phyloP scores from a whole-genome alignment of 2,888 invertebrate genomes.

The Slavum lentiscoides region DNA sequence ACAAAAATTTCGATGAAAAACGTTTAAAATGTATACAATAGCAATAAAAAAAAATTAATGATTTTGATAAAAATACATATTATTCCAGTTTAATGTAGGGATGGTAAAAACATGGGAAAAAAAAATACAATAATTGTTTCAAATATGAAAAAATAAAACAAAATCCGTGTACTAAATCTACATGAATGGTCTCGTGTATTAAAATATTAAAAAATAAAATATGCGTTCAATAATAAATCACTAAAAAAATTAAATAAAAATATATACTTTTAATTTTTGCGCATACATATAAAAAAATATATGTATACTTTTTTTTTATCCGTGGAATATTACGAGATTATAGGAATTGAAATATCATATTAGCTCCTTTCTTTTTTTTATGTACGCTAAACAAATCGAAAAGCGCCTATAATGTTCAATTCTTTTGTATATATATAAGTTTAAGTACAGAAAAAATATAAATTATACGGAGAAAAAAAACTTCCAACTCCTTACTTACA shows the following conservation, averaged over 20 bases:
- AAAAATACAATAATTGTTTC: slow-evolving; percentile 25
- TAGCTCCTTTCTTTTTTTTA: slow-evolving; percentile 6
- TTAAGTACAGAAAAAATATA: neutral
- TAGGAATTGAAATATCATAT: slow-evolving; percentile 12
- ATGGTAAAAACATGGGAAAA: slow-evolving; percentile 1
- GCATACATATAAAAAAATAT: slow-evolving; percentile 18
- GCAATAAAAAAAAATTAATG: slow-evolving; percentile 8
- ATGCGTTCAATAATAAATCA: slow-evolving; percentile 29
- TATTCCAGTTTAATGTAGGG: slow-evolving; percentile 20
- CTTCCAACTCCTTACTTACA: slow-evolving; percentile 7
- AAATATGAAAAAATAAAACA: neutral
- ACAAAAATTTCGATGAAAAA: slow-evolving; percentile 7
- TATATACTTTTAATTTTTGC: neutral
- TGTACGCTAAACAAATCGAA: slow-evolving; percentile 17
- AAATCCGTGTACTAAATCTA: neutral
- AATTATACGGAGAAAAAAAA: neutral
- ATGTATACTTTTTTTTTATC: slow-evolving; percentile 12
- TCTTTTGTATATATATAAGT: neutral
- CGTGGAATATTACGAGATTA: neutral
- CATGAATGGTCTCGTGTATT: neutral
- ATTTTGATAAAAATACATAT: slow-evolving; percentile 15
- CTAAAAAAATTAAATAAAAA: slow-evolving; percentile 25
- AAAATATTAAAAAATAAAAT: slow-evolving; percentile 33
- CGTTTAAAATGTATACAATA: neutral
- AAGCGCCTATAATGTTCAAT: slow-evolving; percentile 7